These are phyloP conservation scores for Acrobasis suavella DNA, from an alignment of 2,888 invertebrate species.

Conservation along the genomic window DNA sequence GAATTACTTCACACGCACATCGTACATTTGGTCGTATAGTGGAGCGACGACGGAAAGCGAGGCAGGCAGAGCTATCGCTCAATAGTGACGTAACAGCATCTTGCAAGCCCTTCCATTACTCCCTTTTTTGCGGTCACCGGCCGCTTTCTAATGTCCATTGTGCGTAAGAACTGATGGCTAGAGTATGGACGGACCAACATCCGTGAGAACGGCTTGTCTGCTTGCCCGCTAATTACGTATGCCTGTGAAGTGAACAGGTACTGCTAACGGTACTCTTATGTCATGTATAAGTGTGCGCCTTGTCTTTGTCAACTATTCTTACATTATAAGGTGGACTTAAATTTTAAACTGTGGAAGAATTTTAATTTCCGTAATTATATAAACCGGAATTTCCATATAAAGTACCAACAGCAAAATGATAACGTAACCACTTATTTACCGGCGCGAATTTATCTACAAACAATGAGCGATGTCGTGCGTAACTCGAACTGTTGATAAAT, in stretches of 20 bases:
- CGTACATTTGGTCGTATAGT: constrained; percentile 39
- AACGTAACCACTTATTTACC: constrained; percentile 8
- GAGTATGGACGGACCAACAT: constrained; percentile 63
- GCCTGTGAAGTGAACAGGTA: constrained; percentile 42
- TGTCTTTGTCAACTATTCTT: background rate
- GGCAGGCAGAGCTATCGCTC: constrained; percentile 55
- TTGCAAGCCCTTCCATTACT: constrained; percentile 75
- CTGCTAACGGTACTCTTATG: constrained; percentile 10
- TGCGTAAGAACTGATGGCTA: constrained; percentile 61
- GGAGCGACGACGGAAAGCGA: constrained; percentile 39
- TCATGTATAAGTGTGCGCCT: constrained; percentile 9
- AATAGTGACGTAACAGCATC: constrained; percentile 73
- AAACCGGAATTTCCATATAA: background rate
- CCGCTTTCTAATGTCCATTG: constrained; percentile 79
- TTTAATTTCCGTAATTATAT: background rate
- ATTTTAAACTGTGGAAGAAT: background rate
- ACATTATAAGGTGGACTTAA: background rate
- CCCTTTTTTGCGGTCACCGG: constrained; percentile 76
- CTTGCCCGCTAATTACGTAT: constrained; percentile 52
- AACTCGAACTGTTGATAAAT: constrained; percentile 13
- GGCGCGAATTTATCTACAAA: constrained; percentile 7
- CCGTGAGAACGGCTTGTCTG: constrained; percentile 66
- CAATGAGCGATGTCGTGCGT: constrained; percentile 6
- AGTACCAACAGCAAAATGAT: background rate
- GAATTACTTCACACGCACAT: constrained; percentile 48